Evolutionary conservation across 2,113 vertebrate species (phyloP), one percentile per base, ranked within the genome.

Genomic region (Progne subis): DNA sequence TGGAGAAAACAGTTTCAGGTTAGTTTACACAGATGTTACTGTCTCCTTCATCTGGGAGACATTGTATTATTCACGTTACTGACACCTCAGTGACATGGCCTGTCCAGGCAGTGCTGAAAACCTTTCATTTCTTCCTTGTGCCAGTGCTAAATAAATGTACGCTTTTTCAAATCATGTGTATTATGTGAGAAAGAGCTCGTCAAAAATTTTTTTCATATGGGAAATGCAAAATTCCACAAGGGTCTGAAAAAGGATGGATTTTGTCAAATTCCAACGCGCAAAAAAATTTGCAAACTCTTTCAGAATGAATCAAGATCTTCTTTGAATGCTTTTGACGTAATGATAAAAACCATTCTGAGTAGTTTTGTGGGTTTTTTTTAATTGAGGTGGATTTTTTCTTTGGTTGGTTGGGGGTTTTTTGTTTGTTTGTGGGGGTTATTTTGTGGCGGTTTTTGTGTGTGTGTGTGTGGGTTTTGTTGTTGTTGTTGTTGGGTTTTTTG

Each of bases 361-460:
- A 0, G 31, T 76, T 88, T 8, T 24, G 3, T 8, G 5, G 4
- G 1, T 1, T 43, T 26, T 61, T 53, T 53, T 12, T 0, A 21
- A 18, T 47, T 55, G 39, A 12, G 1, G 17, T 37, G 37, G 37
- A 37, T 37, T 37, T 37, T 37, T 37, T 37, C 37, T 37, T 37
- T 37, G 37, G 37, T 37, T 37, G 37, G 41, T 13, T 43, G 11
- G 41, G 41, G 7, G 5, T 43, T 55, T 92, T 70, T 31, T 69
- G 43, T 10, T 37, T 59, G 7, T 19, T 26, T 77, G 5, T 37
- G 37, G 37, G 37, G 37, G 37, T 37, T 37, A 8, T 37, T 37
- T 37, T 37, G 37, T 37, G 37, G 37, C 37, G 37, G 8, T 37
- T 37, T 37, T 37, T 37, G 7, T 37, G 37, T 37, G 37, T 37